Evolutionary conservation across 2,797 vertebrate genomes (phyloP), one percentile per base, ranked within the genome.

Genomic region (Erethizon dorsatum): DNA sequence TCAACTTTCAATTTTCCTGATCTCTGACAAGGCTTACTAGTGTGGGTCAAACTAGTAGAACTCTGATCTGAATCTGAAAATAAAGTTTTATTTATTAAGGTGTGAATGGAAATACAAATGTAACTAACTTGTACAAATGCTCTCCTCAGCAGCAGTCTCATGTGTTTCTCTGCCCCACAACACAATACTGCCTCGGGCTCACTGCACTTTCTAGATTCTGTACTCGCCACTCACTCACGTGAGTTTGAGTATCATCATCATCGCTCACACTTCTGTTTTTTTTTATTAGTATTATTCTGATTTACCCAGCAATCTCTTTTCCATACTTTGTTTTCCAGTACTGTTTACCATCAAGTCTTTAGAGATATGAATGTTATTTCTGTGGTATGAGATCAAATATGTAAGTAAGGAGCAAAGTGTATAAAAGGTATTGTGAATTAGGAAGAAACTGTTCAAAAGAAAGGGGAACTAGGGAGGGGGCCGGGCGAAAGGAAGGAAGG

Each of bases 1-100:
- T 69, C 24, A 86, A 91, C 1, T 54, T 56, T 75, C 14, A 96
- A 77, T 80, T 59, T 2, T 5, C 57, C n/a, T 1, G 26, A 45
- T 71, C 45, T 89, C 26, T 41, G 37, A 41, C 37, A 22, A 71
- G 37, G 4, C 69, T 41, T 71, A 9, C 41, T 37, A 41, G 59
- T 98, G 97, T 98, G 98, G 75, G 98, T 95, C 79, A 98, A 98
- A 91, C 98, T 99, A 75, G 98, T 96, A 5, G 99, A 99, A 98
- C 99, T 98, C 98, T 99, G 99, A 88, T 99, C 99, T 69, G 90
- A 99, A 89, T 99, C 99, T 71, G 91, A 92, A 97, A 50, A 91
- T 84, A 59, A 69, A 86, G 13, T 78, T 87, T 56, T 33, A 73
- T 41, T 78, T 57, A 61, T 12, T 91, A n/a, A n/a, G n/a, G n/a